Conservation (phyloP, 2,797 vertebrate species). For the Chaunax sp. region DNA sequence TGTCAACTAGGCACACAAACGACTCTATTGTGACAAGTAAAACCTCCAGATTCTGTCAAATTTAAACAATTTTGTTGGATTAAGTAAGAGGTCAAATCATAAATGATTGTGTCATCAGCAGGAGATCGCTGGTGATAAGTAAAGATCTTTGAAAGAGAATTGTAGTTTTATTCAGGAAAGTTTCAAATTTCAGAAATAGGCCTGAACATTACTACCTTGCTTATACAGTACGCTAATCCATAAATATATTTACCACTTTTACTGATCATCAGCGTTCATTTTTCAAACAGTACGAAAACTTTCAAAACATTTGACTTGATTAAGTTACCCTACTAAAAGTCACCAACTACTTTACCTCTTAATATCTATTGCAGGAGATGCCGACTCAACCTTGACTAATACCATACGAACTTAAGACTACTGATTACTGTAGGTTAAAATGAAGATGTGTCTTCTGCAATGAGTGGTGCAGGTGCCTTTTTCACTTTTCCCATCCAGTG, state of each 20-base stretch:
- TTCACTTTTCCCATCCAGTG: constrained; percentile 15
- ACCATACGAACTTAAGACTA: constrained; percentile 25
- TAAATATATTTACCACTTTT: no score
- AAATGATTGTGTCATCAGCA: background rate
- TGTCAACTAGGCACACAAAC: constrained; percentile 4
- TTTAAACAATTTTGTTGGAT: constrained; percentile 2
- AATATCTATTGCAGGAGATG: background rate
- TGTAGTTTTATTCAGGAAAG: no score
- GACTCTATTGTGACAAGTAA: constrained; percentile 12
- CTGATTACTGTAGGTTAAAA: no score
- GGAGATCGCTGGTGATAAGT: background rate
- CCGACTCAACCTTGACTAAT: constrained; percentile 15
- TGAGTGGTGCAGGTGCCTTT: constrained; percentile 9
- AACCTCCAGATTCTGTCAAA: no score
- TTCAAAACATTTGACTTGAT: background rate
- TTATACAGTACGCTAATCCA: no score
- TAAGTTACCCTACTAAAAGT: no score
- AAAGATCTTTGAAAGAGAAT: background rate
- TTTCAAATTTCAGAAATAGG: background rate
- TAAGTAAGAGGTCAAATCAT: background rate
- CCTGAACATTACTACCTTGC: background rate
- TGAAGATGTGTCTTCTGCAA: background rate
- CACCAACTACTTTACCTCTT: no score
- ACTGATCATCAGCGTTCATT: background rate
- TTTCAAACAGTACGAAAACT: background rate